Evolutionary conservation across 2,888 invertebrate genomes (phyloP).

Genomic region (Neoitamus cyanurus): DNA sequence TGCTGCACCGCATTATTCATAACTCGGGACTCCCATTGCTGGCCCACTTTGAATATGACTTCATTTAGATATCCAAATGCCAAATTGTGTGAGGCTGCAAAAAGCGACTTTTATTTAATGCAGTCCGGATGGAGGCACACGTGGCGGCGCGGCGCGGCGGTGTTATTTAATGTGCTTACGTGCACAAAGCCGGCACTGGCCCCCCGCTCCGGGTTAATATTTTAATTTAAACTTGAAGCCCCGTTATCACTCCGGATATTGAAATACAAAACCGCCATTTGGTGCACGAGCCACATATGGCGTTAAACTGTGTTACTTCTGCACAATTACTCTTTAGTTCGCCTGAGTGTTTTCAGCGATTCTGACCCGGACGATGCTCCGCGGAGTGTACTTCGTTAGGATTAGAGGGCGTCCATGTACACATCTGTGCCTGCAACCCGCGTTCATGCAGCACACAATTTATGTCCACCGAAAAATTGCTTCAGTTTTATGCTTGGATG

Average conservation of each 20-base stretch:
- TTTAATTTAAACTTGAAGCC: constrained; percentile 14
- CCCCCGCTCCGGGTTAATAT: background rate
- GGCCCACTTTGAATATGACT: background rate
- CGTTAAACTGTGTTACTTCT: background rate
- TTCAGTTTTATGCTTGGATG: background rate
- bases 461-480: background rate
- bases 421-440: background rate
- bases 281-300: background rate
- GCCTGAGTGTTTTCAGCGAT: background rate
- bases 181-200: background rate
- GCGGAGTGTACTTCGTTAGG: background rate
- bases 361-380: background rate
- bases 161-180: background rate
- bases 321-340: background rate
- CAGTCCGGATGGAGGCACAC: background rate
- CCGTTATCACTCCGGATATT: constrained; percentile 23
- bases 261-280: constrained; percentile 20
- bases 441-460: background rate
- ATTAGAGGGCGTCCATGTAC: background rate
- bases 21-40: background rate
- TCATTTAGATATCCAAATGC: background rate
- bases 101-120: background rate
- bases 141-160: background rate
- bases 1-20: background rate
- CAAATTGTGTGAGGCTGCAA: background rate